Evolutionary conservation across 2,113 vertebrate species (phyloP).

Genomic region (Pseudorhombus dupliciocellatus): DNA sequence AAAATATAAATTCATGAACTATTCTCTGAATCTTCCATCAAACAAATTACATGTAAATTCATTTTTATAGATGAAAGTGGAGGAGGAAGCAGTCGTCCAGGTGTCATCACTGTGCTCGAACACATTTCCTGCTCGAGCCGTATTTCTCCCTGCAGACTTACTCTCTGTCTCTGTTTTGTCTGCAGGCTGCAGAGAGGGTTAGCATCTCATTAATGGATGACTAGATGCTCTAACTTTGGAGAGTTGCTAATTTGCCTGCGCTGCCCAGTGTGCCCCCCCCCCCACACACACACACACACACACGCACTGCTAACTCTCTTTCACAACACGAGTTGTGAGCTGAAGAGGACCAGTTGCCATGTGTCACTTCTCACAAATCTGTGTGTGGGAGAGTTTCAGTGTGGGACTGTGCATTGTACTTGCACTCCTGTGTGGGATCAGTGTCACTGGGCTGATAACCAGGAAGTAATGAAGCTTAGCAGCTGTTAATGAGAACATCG

Average conservation of each 20-base stretch:
- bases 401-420: conserved; percentile 21
- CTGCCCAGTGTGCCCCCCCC: background rate
- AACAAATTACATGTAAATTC: too few species aligned
- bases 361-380: conserved; percentile 18
- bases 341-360: background rate
- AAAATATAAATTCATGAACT: too few species aligned
- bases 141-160: background rate
- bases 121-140: background rate
- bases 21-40: too few species aligned
- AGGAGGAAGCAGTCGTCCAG: too few species aligned
- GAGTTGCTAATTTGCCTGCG: conserved; percentile 23
- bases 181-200: too few species aligned
- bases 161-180: too few species aligned
- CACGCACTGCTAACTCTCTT: background rate
- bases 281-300: background rate
- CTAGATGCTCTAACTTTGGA: conserved; percentile 8
- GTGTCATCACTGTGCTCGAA: too few species aligned
- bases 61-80: too few species aligned
- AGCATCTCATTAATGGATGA: conserved; percentile 22
- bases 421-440: conserved; percentile 39
- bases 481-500: conserved; percentile 60
- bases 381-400: conserved; percentile 1
- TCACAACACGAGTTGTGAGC: background rate
- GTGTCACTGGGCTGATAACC: conserved; percentile 60
- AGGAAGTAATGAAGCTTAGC: conserved; percentile 63